These are phyloP conservation scores for Labia minor DNA, from an alignment of 2,888 invertebrate species.

Conservation along the genomic window DNA sequence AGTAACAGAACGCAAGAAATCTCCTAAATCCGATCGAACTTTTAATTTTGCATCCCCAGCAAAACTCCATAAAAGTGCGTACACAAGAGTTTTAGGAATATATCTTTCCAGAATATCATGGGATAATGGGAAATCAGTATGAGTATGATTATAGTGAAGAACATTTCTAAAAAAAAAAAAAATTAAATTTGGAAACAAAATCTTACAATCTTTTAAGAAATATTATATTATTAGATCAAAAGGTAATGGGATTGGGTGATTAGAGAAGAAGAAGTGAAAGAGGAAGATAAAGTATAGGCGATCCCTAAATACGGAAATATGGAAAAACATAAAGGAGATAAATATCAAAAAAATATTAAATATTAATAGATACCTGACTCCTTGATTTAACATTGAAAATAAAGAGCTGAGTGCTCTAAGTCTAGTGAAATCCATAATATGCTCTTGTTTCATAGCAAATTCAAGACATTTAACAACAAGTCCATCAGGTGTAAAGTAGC, in stretches of 20 bases:
- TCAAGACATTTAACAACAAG: slow-evolving; percentile 86
- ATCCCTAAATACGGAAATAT: background rate
- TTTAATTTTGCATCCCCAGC: slow-evolving; percentile 96
- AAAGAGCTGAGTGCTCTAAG: slow-evolving; percentile 87
- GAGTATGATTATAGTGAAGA: slow-evolving; percentile 81
- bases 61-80: slow-evolving; percentile 93
- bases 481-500: slow-evolving; percentile 83
- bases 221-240: background rate
- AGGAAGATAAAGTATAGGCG: background rate
- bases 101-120: slow-evolving; percentile 87
- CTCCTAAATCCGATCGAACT: slow-evolving; percentile 86
- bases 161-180: slow-evolving; percentile 54
- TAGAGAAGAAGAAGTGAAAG: background rate
- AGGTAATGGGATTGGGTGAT: background rate
- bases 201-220: too few species aligned
- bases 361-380: slow-evolving; percentile 51
- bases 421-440: slow-evolving; percentile 99
- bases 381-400: slow-evolving; percentile 96
- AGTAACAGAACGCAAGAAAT: slow-evolving; percentile 89
- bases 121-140: slow-evolving; percentile 89
- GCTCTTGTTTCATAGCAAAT: slow-evolving; percentile 83
- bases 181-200: too few species aligned
- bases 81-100: slow-evolving; percentile 85
- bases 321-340: slow-evolving; percentile 2
- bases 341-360: slow-evolving; percentile 13